Base-by-base conservation (phyloP, 2,797 vertebrate genomes). In the Eutrigla gurnardus region DNA sequence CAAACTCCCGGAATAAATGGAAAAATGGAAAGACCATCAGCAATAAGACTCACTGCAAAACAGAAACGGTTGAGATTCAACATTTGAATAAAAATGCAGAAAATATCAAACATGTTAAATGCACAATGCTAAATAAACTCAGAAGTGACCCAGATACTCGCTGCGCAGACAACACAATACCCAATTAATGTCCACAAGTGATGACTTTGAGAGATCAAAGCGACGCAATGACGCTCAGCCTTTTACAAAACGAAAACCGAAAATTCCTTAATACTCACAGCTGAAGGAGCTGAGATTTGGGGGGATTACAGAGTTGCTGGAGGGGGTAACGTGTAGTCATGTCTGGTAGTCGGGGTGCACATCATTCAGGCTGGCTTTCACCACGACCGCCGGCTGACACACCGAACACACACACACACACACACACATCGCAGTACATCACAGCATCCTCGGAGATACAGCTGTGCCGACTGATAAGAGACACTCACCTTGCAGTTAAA, bases 381-480 rank as follows among this genome's bases (percentile, higher is more conserved):
- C 35, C 52, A 58, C 55, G 55, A 73, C 65, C 58, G 50, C 66
- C 7, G n/a, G 33, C 73, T 83, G 81, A 82, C 76, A 73, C 49
- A 43, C 70, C 25, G 2, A 1, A 25, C 25, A 25, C 25, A 25
- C 25, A 25, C 25, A 25, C 25, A 25, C 25, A 25, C 25, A 25
- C 25, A 25, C 25, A 43, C 70, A 73, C 77, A 66, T 77, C 65
- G 17, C 53, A 81, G 68, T 47, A 42, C 74, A 81, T 85, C 73
- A 60, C 79, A 65, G 71, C 58, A 52, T 82, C 75, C 83, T 89
- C 3, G 3, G 73, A 90, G 89, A 80, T 87, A 71, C 80, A 86
- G 75, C 87, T 91, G 88, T 59, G 78, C 65, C 12, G 5, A 68
- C 66, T 86, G 89, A 91, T 91, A 91, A 90, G 84, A 76, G 43